A percentile compares a stretch with the other conserved stretches of the same genome.
Conservation (phyloP, 2,888 invertebrate species). For the Philonicus albiceps region DNA sequence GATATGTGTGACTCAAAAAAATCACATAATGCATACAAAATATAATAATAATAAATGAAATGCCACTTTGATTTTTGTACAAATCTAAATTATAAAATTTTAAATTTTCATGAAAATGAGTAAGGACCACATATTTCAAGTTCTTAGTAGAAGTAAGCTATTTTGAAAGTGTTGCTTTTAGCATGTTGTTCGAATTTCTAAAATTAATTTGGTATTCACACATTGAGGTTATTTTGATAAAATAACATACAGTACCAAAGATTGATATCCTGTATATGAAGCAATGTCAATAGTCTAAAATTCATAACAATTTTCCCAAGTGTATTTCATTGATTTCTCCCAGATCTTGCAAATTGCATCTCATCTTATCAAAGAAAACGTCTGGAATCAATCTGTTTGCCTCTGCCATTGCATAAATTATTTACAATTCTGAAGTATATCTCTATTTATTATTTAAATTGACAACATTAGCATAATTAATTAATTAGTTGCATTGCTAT, state of each 20-base stretch:
- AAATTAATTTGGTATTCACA: neutral
- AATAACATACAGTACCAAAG: neutral
- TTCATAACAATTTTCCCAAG: neutral
- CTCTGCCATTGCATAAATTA: neutral
- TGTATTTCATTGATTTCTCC: neutral
- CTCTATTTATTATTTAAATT: neutral
- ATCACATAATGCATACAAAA: too few relatives aligned
- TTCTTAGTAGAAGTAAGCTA: too few relatives aligned
- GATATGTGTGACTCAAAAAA: too few relatives aligned
- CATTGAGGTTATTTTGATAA: neutral
- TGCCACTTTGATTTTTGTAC: too few relatives aligned
- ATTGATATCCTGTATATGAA: neutral
- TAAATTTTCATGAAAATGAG: too few relatives aligned
- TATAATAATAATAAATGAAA: too few relatives aligned
- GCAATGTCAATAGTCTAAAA: neutral
- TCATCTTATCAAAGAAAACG: neutral
- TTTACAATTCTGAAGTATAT: neutral
- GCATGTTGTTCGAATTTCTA: neutral
- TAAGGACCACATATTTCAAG: too few relatives aligned
- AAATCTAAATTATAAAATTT: too few relatives aligned
- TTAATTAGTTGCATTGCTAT: neutral
- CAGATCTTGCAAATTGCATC: neutral
- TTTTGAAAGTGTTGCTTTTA: too few relatives aligned
- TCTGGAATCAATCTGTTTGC: neutral
- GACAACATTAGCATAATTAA: neutral